Percentiles rank a stretch among this genome's conserved stretches.
phyloP scores from a whole-genome alignment of 2,797 vertebrate species.

The Buceros bicornis region DNA sequence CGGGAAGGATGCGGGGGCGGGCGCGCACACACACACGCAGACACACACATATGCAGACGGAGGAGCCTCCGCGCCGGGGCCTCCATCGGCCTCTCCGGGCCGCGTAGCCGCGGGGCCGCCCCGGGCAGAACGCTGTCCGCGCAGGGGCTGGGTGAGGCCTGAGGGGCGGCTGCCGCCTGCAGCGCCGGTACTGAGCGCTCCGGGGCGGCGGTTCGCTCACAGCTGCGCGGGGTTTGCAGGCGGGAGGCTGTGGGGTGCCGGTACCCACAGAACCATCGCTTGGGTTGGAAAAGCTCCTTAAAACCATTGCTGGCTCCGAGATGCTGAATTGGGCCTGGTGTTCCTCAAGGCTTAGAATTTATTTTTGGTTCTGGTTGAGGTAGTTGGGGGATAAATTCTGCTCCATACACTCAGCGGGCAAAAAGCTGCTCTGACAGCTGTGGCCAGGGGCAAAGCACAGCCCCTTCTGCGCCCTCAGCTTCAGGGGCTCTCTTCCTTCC shows the following conservation, averaged over 20 bases:
- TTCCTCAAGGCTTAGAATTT: neutral
- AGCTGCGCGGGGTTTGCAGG: neutral
- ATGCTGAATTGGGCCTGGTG: neutral
- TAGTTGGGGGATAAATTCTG: neutral
- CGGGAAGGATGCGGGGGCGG: neutral
- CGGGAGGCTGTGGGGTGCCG: neutral
- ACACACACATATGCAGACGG: neutral
- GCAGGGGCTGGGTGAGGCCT: neutral
- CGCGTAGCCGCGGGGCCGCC: no score
- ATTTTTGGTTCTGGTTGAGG: neutral
- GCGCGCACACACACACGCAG: neutral
- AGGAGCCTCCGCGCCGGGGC: neutral
- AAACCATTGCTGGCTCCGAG: neutral
- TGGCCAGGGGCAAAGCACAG: neutral
- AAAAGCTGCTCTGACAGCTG: neutral
- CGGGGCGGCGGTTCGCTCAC: fast-evolving
- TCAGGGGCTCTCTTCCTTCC: neutral
- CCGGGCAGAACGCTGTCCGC: no score
- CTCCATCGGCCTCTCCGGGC: no score
- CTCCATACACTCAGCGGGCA: neutral
- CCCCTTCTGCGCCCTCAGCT: neutral
- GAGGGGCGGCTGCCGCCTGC: no score
- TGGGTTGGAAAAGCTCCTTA: neutral
- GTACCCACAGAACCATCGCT: neutral
- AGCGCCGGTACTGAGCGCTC: neutral